phyloP scores from a whole-genome alignment of 2,113 vertebrate species.

The Caranx ignobilis region DNA sequence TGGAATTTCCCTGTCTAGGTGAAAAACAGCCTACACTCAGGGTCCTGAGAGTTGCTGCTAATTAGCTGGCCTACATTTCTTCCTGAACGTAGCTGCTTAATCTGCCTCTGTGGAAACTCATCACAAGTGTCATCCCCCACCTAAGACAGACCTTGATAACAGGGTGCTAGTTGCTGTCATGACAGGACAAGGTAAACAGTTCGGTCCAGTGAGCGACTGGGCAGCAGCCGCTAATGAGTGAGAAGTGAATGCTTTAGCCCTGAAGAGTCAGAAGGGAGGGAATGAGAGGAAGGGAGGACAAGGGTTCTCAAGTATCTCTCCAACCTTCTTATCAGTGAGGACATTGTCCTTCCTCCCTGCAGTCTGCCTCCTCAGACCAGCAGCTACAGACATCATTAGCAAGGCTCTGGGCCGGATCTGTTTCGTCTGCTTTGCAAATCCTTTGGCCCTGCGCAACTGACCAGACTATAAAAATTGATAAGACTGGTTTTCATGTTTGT shows the following conservation, averaged over 20 bases:
- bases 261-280: conserved; percentile 59
- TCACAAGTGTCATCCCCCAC: conserved; percentile 64
- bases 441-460: conserved; percentile 39
- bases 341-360: conserved; percentile 59
- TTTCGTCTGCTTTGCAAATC: conserved; percentile 53
- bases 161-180: conserved; percentile 59
- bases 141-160: conserved; percentile 65
- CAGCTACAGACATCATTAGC: conserved; percentile 74
- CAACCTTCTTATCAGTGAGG: conserved; percentile 69
- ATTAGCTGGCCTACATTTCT: conserved; percentile 77
- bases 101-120: conserved; percentile 68
- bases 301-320: conserved; percentile 63
- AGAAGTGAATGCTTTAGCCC: conserved; percentile 69
- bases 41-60: conserved; percentile 64
- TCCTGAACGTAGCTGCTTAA: conserved; percentile 55
- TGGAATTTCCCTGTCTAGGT: conserved; percentile 72
- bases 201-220: conserved; percentile 61
- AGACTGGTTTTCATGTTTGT: conserved; percentile 38
- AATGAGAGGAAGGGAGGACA: conserved; percentile 62
- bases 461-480: conserved; percentile 40
- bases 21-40: conserved; percentile 64
- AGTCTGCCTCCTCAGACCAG: conserved; percentile 57
- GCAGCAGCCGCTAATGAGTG: conserved; percentile 73
- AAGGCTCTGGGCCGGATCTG: conserved; percentile 36
- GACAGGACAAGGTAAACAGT: conserved; percentile 73